Evolutionary conservation across 2,797 vertebrate species (phyloP).

Genomic region (Galago senegalensis): DNA sequence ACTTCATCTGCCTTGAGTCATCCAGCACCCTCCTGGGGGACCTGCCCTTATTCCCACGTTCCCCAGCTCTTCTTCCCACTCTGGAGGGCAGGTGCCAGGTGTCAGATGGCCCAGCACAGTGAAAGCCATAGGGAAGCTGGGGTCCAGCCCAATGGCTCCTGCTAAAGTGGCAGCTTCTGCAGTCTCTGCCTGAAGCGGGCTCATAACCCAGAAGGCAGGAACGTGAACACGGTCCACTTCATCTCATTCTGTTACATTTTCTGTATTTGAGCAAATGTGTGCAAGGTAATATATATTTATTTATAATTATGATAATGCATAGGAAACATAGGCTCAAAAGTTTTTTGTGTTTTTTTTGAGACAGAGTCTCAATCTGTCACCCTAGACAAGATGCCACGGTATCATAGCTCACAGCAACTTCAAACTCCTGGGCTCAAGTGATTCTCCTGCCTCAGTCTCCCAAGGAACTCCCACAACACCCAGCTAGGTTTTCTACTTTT

Average conservation of each 20-base stretch:
- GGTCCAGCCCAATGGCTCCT: not conserved
- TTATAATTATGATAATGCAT: not conserved
- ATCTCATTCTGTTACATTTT: not conserved
- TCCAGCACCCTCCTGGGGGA: fast-evolving
- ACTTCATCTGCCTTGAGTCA: not conserved
- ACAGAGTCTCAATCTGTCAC: too few relatives aligned
- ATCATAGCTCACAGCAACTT: too few relatives aligned
- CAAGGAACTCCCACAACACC: too few relatives aligned
- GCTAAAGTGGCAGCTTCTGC: fast-evolving
- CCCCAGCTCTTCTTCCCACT: not conserved
- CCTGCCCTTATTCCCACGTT: not conserved
- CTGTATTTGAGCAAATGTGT: not conserved
- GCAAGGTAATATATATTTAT: not conserved
- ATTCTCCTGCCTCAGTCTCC: too few relatives aligned
- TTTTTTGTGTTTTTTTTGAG: too few relatives aligned
- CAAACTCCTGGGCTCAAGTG: too few relatives aligned
- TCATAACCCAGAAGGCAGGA: not conserved
- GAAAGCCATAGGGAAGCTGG: not conserved
- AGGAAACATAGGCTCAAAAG: not conserved
- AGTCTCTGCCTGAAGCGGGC: not conserved
- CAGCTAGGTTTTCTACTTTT: too few relatives aligned
- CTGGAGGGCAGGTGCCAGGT: not conserved
- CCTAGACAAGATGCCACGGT: too few relatives aligned
- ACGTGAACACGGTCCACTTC: not conserved
- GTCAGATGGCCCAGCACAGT: not conserved